Evolutionary conservation across 2,888 invertebrate species (phyloP), one percentile per base, ranked within the genome.

Genomic region (Crepidodera aurea): DNA sequence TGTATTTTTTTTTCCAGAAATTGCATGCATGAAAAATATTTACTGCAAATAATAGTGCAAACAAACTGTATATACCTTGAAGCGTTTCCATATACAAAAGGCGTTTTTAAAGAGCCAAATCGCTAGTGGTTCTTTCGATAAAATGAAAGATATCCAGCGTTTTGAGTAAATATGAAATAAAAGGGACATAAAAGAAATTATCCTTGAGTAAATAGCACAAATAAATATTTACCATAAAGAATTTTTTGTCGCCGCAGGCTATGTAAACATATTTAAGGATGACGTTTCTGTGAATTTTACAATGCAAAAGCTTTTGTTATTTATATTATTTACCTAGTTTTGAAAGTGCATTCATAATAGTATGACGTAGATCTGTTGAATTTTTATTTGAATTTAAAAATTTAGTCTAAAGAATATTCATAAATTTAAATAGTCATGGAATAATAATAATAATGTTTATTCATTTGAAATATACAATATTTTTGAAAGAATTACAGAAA

Each of bases 21-120:
- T 60, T 58, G 58, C 63, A 61, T 58, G 27, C 51, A 53, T 57
- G 58, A 62, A 62, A 46, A 62, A 62, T 65, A 60, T 65, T 65
- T 62, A 53, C 55, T 44, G 44, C 44, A 44, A 22, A 44, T 44
- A 34, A 34, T 34, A 34, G 34, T 34, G 34, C 34, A 34, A 34
- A 34, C 34, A 34, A 34, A 34, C 34, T 34, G 34, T 13, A n/a
- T n/a, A n/a, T n/a, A 13, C 34, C 34, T 13, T 12, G 1, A 6
- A 13, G 34, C 34, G 12, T 4, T 34, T 3, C 34, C 34, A 34
- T 34, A 13, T 34, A 34, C 13, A 12, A n/a, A 34, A 34, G 34
- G 12, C 2, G 34, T 34, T 34, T 34, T 34, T 34, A 34, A 22
- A 34, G 34, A 13, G 8, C 4, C 22, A 16, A 44, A 44, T 44